Evolutionary conservation across 2,113 vertebrate species (phyloP).

Genomic region (Hemiscyllium ocellatum): DNA sequence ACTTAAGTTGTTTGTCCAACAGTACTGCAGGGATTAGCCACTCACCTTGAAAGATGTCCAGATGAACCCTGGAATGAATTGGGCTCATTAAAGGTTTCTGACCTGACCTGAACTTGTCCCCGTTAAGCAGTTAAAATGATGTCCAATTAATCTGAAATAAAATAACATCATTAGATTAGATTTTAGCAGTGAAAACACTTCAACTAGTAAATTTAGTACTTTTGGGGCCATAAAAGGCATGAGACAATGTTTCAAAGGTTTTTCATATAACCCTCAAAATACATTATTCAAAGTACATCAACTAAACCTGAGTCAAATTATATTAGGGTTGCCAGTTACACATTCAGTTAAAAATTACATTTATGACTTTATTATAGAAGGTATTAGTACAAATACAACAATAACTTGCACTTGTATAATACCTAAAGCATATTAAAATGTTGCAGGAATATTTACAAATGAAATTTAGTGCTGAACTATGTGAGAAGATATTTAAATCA

Average conservation of each 20-base stretch:
- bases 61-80: too few relatives aligned
- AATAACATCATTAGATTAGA: not conserved
- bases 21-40: too few relatives aligned
- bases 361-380: not conserved
- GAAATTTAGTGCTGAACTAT: not conserved
- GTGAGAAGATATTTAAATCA: not conserved
- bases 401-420: not conserved
- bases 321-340: not conserved
- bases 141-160: not conserved
- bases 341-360: not conserved
- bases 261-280: not conserved
- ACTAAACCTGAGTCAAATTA: not conserved
- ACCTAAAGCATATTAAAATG: not conserved
- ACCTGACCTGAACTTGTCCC: too few relatives aligned
- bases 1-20: too few relatives aligned
- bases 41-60: too few relatives aligned
- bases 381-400: not conserved
- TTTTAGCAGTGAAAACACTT: not conserved
- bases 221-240: not conserved
- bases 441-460: not conserved
- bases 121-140: too few relatives aligned
- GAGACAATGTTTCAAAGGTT: not conserved
- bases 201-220: not conserved
- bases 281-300: not conserved
- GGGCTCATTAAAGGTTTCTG: too few relatives aligned